Conservation (phyloP, 2,797 vertebrate genomes). For the Sciaenops ocellatus region DNA sequence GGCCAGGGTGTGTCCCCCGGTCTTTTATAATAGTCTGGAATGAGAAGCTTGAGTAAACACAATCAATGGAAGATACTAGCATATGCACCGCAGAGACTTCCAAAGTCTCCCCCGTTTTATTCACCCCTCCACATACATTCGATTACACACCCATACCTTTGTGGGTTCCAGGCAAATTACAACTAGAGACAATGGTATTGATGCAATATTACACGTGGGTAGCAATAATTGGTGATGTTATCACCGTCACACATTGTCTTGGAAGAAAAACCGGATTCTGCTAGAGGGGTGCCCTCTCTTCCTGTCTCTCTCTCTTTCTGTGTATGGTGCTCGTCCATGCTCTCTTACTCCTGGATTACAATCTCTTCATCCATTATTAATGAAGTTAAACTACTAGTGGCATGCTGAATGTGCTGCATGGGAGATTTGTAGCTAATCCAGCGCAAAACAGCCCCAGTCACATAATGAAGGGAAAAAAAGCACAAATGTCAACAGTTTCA, state of each 20-base stretch:
- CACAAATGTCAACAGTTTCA: slow-evolving; percentile 99
- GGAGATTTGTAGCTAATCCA: slow-evolving; percentile 99
- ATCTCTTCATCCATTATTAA: slow-evolving; percentile 99
- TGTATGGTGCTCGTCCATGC: slow-evolving; percentile 65
- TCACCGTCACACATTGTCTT: slow-evolving; percentile 78
- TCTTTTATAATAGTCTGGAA: slow-evolving; percentile 85
- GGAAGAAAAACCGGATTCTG: slow-evolving; percentile 11
- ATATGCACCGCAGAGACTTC: slow-evolving; percentile 74
- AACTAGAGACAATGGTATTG: slow-evolving; percentile 63
- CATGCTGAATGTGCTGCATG: slow-evolving; percentile 99
- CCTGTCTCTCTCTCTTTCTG: slow-evolving; percentile 25
- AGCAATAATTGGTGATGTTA: slow-evolving; percentile 82
- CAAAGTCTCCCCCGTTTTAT: slow-evolving; percentile 42
- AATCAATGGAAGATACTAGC: slow-evolving; percentile 85
- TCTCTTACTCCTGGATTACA: slow-evolving; percentile 91
- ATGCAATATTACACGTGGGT: slow-evolving; percentile 61
- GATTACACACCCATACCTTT: slow-evolving; percentile 65
- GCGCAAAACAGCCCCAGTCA: slow-evolving; percentile 99
- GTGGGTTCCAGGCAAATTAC: slow-evolving; percentile 57
- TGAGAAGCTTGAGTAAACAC: slow-evolving; percentile 88
- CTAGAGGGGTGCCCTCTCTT: slow-evolving; percentile 50
- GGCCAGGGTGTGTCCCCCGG: slow-evolving; percentile 79
- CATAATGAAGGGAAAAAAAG: slow-evolving; percentile 99
- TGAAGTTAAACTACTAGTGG: slow-evolving; percentile 99
- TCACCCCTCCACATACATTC: slow-evolving; percentile 59